Conservation (phyloP, 2,888 invertebrate genomes). For the Aleiodes alternator region DNA sequence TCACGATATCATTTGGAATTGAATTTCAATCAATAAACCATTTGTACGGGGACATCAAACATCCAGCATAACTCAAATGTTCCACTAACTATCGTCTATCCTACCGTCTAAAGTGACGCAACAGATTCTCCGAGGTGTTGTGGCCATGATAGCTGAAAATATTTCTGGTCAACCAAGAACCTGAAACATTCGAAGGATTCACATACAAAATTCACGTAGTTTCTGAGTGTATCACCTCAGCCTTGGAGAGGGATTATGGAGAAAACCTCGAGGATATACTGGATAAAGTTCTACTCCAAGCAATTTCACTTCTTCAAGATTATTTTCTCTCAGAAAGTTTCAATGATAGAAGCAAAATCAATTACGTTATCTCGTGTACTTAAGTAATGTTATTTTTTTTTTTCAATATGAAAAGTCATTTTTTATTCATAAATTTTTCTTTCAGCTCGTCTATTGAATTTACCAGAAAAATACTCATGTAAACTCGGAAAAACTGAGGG, state of each 20-base stretch:
- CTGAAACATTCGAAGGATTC: slow-evolving; percentile 3
- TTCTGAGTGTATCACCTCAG: not conserved
- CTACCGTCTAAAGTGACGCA: too few relatives aligned
- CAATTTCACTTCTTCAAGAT: slow-evolving; percentile 19
- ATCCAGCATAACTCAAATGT: too few relatives aligned
- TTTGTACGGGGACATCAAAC: too few relatives aligned
- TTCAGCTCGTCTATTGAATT: not conserved
- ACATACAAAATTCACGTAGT: not conserved
- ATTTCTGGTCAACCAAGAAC: not conserved
- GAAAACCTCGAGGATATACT: slow-evolving; percentile 14
- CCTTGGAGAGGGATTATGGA: not conserved
- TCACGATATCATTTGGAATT: too few relatives aligned
- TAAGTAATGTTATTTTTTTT: not conserved
- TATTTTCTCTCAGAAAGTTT: slow-evolving; percentile 17
- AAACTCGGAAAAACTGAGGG: too few relatives aligned
- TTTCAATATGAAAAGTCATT: not conserved
- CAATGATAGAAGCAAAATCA: slow-evolving; percentile 9
- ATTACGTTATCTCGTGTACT: slow-evolving; percentile 10
- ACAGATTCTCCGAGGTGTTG: too few relatives aligned
- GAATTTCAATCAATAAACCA: too few relatives aligned
- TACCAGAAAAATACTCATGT: not conserved
- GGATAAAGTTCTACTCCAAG: slow-evolving; percentile 1
- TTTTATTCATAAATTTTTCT: slow-evolving; percentile 19
- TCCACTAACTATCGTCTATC: too few relatives aligned
- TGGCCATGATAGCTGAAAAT: too few relatives aligned